Evolutionary conservation across 2,888 invertebrate genomes (phyloP).

Genomic region (Acanthosoma haemorrhoidale): DNA sequence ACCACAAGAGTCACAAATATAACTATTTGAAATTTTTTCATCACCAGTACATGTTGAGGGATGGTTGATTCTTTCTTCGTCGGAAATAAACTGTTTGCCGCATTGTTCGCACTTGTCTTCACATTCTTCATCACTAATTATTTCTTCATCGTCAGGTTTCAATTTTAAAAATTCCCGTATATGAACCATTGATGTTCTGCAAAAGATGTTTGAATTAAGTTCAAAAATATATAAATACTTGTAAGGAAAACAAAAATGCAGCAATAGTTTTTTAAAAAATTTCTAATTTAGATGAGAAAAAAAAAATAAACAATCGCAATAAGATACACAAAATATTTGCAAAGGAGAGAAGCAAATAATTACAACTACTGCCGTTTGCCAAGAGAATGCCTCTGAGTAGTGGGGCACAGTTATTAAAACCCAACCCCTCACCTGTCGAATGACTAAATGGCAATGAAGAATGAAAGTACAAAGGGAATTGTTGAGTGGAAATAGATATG

Average conservation of each 20-base stretch:
- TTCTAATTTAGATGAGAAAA: too few species aligned
- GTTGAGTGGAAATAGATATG: too few species aligned
- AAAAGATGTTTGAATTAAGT: conserved; percentile 22
- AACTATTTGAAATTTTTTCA: conserved; percentile 38
- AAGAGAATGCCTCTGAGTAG: too few species aligned
- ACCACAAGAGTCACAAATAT: conserved; percentile 56
- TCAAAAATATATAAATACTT: not conserved
- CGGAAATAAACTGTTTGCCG: conserved; percentile 33
- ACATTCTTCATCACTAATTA: conserved; percentile 15
- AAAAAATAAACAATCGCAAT: too few species aligned
- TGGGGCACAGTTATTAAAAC: too few species aligned
- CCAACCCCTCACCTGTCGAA: too few species aligned
- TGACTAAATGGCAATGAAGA: too few species aligned
- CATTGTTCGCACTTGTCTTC: conserved; percentile 32
- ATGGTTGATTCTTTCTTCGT: conserved; percentile 34
- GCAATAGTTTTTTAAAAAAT: too few species aligned
- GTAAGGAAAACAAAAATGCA: not conserved
- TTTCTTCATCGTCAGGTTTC: conserved; percentile 42
- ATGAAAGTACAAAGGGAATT: too few species aligned
- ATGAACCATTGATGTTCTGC: conserved; percentile 41
- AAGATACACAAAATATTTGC: too few species aligned
- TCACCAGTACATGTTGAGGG: conserved; percentile 27
- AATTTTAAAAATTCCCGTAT: conserved; percentile 43
- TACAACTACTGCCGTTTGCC: too few species aligned
- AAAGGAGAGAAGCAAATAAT: too few species aligned